Conservation (phyloP, 2,113 vertebrate genomes). For the Elanoides forficatus region DNA sequence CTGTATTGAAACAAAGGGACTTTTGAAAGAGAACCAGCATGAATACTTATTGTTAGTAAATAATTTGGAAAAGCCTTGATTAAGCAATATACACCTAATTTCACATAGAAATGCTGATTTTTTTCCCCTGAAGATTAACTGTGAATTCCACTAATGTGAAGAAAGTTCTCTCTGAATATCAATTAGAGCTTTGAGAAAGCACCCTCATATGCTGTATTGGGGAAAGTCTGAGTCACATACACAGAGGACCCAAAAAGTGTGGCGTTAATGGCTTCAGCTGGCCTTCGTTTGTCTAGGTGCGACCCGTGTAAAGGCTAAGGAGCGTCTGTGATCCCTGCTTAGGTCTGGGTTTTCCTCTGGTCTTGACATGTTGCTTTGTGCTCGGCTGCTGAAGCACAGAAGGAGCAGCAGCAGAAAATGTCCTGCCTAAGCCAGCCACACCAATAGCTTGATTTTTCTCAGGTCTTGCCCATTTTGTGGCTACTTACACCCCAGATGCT, state of each 20-base stretch:
- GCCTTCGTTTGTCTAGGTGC: background rate
- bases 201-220: background rate
- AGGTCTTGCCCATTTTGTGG: background rate
- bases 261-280: background rate
- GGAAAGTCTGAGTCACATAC: background rate
- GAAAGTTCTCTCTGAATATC: constrained; percentile 46
- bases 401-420: background rate
- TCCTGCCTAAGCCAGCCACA: background rate
- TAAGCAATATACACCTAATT: constrained; percentile 71
- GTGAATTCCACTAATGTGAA: constrained; percentile 48
- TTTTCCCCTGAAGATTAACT: constrained; percentile 62
- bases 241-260: background rate
- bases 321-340: background rate
- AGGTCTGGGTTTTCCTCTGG: background rate
- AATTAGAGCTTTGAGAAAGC: constrained; percentile 47
- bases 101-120: constrained; percentile 68
- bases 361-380: background rate
- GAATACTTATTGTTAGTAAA: constrained; percentile 64
- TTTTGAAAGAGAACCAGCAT: constrained; percentile 59
- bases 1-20: constrained; percentile 54
- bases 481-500: background rate
- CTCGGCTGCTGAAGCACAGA: background rate
- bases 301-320: background rate
- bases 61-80: constrained; percentile 67
- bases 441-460: background rate